Percentiles rank a stretch among this genome's conserved stretches.
These are phyloP conservation scores for Ctenopoma kingsleyae DNA, from an alignment of 2,797 vertebrate genomes.

Conservation along the genomic window DNA sequence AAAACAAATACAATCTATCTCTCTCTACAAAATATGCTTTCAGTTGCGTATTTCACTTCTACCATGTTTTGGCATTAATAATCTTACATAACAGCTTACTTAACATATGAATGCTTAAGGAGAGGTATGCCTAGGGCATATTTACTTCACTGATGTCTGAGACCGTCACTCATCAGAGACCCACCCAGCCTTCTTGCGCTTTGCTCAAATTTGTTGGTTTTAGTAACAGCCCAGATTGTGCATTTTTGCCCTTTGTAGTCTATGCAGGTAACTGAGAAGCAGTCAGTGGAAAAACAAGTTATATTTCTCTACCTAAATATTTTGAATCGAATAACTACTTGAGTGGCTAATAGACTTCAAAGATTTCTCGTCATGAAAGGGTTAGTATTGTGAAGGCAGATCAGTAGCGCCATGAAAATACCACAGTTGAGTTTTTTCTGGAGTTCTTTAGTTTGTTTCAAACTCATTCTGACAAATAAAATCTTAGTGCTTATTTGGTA, in stretches of 20 bases:
- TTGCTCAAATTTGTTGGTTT: not conserved
- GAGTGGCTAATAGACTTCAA: not conserved
- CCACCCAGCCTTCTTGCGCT: not conserved
- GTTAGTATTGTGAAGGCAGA: not conserved
- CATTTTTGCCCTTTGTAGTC: not conserved
- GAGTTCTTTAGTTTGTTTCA: not conserved
- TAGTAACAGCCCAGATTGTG: not conserved
- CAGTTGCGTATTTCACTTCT: not conserved
- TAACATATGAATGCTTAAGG: slow-evolving; percentile 4
- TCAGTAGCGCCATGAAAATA: not conserved
- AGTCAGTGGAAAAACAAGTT: not conserved
- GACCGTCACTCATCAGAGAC: not conserved
- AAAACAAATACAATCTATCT: not conserved
- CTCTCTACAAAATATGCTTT: not conserved
- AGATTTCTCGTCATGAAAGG: not conserved
- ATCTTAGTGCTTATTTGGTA: not conserved
- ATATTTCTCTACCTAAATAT: not conserved
- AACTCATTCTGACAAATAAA: not conserved
- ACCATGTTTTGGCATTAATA: not conserved
- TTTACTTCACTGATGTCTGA: slow-evolving; percentile 9
- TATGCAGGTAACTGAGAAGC: not conserved
- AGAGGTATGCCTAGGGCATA: not conserved
- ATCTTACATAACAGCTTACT: not conserved
- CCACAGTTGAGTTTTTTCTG: too few species aligned
- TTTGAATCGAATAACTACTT: not conserved